Conservation (phyloP, 2,797 vertebrate species). For the Leuciscus waleckii region DNA sequence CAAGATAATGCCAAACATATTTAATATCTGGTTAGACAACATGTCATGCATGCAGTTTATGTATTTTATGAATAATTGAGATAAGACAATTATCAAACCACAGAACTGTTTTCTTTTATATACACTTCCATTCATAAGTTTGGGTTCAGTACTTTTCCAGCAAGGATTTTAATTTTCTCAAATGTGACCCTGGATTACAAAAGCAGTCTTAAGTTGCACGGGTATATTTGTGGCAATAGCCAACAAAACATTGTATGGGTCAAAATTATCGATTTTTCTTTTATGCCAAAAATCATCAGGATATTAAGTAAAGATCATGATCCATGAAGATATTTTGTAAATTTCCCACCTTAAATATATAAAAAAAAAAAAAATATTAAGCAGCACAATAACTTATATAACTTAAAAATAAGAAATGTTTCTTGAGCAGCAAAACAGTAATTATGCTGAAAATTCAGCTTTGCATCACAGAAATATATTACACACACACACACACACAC, state of each 20-base stretch:
- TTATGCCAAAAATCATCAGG: no score
- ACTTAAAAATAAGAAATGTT: not conserved
- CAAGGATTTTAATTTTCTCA: not conserved
- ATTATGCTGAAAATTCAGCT: not conserved
- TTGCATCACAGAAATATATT: not conserved
- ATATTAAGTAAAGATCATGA: no score
- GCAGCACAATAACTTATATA: no score
- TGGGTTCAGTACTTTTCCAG: not conserved
- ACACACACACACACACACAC: no score
- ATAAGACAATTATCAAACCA: not conserved
- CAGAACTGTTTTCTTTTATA: not conserved
- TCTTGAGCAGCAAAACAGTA: not conserved
- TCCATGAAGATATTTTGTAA: no score
- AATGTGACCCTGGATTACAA: no score
- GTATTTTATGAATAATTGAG: not conserved
- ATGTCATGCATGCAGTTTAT: not conserved
- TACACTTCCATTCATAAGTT: not conserved
- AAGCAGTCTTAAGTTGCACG: no score
- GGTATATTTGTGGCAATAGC: no score
- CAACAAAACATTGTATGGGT: no score
- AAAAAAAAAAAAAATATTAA: no score
- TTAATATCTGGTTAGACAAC: not conserved
- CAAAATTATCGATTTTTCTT: no score
- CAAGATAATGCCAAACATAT: not conserved
- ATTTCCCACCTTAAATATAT: no score